A percentile compares a stretch with the other conserved stretches of the same genome.
These are phyloP conservation scores for Ectemnius continuus DNA, from an alignment of 2,888 invertebrate species.

Conservation along the genomic window DNA sequence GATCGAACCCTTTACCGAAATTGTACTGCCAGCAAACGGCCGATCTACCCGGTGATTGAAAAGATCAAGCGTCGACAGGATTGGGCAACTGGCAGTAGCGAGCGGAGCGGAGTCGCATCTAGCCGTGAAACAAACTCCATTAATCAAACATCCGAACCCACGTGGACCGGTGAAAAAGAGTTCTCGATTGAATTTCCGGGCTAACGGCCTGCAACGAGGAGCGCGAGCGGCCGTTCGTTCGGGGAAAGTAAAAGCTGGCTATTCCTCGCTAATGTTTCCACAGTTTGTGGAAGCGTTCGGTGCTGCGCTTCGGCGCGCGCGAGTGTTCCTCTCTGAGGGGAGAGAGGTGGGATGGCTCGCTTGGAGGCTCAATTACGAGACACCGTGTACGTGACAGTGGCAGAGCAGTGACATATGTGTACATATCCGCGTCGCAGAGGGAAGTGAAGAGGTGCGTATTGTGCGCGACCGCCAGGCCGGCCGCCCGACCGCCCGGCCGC, in stretches of 20 bases:
- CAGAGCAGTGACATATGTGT: background rate
- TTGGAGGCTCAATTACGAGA: background rate
- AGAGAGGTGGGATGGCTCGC: background rate
- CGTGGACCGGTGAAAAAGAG: background rate
- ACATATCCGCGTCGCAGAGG: conserved; percentile 9
- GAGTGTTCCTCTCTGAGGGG: background rate
- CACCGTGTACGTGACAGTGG: conserved; percentile 6
- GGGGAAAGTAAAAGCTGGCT: too few relatives aligned
- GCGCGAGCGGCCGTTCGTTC: too few relatives aligned
- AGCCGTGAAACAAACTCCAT: conserved; percentile 20
- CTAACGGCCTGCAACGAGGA: too few relatives aligned
- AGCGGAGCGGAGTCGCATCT: background rate
- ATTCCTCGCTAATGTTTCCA: too few relatives aligned
- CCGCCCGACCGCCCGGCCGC: background rate
- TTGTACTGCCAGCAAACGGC: too few relatives aligned
- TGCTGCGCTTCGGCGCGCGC: too few relatives aligned
- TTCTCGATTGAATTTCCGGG: too few relatives aligned
- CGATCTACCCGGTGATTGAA: too few relatives aligned
- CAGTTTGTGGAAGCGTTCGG: too few relatives aligned
- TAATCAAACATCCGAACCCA: background rate
- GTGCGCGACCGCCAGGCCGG: conserved; percentile 3
- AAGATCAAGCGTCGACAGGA: too few relatives aligned
- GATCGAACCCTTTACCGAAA: too few relatives aligned
- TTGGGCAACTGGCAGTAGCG: too few relatives aligned
- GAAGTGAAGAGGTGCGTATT: conserved; percentile 18